Evolutionary conservation across 2,888 invertebrate species (phyloP).

Genomic region (Aleiodes testaceus): DNA sequence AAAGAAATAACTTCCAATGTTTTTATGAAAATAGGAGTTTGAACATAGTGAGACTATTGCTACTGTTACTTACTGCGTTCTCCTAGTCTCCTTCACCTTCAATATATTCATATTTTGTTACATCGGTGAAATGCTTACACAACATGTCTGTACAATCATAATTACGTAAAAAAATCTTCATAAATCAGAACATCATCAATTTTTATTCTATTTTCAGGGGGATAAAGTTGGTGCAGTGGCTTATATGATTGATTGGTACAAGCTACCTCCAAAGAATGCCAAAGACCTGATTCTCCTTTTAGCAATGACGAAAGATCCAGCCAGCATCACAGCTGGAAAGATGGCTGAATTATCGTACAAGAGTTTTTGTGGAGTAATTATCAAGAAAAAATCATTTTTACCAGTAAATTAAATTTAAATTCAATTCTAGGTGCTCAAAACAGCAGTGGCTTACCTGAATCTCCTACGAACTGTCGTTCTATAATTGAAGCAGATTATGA

Average conservation of each 20-base stretch:
- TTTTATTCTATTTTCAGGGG: conserved; percentile 23
- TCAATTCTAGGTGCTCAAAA: conserved; percentile 56
- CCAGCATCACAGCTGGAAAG: conserved; percentile 64
- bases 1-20: conserved; percentile 5
- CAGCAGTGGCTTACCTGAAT: conserved; percentile 58
- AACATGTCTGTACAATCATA: conserved; percentile 54
- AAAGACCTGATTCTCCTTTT: conserved; percentile 58
- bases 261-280: conserved; percentile 54
- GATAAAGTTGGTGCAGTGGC: conserved; percentile 55
- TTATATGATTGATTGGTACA: conserved; percentile 64
- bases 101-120: conserved; percentile 66
- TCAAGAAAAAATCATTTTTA: background rate
- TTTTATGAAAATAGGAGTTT: conserved; percentile 59
- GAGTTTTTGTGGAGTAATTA: conserved; percentile 61
- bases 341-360: conserved; percentile 58
- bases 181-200: too few relatives aligned
- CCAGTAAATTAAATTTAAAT: background rate
- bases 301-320: conserved; percentile 55
- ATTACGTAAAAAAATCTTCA: background rate
- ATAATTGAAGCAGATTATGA: too few relatives aligned
- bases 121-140: conserved; percentile 62
- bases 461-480: conserved; percentile 54
- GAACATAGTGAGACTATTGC: conserved; percentile 60
- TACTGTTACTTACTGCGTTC: conserved; percentile 58
- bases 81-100: conserved; percentile 62